Evolutionary conservation across 2,797 vertebrate species (phyloP).

Genomic region (Sebastes itinus): DNA sequence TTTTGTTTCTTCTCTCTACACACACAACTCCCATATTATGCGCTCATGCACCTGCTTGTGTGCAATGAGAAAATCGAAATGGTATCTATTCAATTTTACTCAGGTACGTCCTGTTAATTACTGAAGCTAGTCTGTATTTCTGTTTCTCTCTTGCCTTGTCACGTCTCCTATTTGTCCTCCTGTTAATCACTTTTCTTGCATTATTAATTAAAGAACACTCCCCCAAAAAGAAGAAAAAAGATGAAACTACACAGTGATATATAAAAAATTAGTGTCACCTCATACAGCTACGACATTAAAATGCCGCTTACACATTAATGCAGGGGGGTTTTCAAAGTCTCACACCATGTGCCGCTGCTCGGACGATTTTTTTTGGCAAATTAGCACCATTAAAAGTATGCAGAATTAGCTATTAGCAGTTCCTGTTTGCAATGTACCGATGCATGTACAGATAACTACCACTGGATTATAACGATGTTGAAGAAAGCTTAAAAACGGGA

Average conservation of each 20-base stretch:
- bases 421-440: neutral
- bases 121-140: neutral
- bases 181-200: neutral
- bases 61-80: neutral
- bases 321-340: neutral
- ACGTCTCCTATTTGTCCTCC: neutral
- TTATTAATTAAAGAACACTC: neutral
- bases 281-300: neutral
- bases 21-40: neutral
- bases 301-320: neutral
- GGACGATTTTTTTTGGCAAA: neutral
- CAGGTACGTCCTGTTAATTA: neutral
- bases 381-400: neutral
- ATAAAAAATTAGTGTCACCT: neutral
- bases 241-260: neutral
- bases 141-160: neutral
- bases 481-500: neutral
- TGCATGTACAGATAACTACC: neutral
- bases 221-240: too few relatives aligned
- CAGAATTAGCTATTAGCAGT: neutral
- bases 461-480: neutral
- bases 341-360: neutral
- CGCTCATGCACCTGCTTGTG: neutral
- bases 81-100: neutral
- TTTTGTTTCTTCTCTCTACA: neutral